Percentiles rank a stretch among this genome's conserved stretches.
phyloP scores from a whole-genome alignment of 2,888 invertebrate genomes.

The Rhabditoides inermis region DNA sequence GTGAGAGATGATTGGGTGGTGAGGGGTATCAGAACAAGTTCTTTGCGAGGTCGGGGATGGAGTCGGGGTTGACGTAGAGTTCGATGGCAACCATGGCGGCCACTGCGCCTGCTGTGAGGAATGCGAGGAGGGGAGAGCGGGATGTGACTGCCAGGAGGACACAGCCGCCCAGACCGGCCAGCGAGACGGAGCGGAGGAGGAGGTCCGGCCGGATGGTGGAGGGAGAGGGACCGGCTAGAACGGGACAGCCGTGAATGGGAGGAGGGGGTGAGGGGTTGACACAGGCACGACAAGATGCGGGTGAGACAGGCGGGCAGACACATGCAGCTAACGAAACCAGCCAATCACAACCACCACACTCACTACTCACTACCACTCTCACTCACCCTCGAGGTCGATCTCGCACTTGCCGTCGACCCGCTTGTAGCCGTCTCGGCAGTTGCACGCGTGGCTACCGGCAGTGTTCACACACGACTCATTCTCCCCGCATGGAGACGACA shows the following conservation, averaged over 20 bases:
- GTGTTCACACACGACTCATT: conserved; percentile 45
- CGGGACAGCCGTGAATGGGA: not conserved
- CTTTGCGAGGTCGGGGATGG: conserved; percentile 13
- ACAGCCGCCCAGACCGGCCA: conserved; percentile 31
- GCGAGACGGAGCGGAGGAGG: conserved; percentile 31
- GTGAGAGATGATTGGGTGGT: too few species aligned
- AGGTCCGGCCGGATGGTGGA: conserved; percentile 30
- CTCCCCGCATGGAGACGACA: conserved; percentile 18
- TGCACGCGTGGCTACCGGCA: conserved; percentile 41
- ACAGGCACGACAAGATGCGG: too few species aligned
- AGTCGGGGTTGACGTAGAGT: conserved; percentile 28
- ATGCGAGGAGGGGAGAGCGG: conserved; percentile 20
- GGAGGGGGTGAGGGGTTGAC: conserved; percentile 1
- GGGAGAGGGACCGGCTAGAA: conserved; percentile 29
- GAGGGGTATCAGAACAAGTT: too few species aligned
- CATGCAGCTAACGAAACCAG: too few species aligned
- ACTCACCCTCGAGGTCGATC: conserved; percentile 46
- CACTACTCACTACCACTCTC: too few species aligned
- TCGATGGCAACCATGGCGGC: conserved; percentile 30
- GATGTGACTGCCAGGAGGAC: conserved; percentile 36
- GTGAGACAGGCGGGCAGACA: too few species aligned
- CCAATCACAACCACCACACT: too few species aligned
- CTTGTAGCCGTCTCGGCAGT: conserved; percentile 42
- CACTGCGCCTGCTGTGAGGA: conserved; percentile 23
- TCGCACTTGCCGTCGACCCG: conserved; percentile 32